A percentile compares a stretch with the other conserved stretches of the same genome.
These are phyloP conservation scores for Lytechinus variegatus DNA, from an alignment of 35 echinoderm and acorn worm genomes.

Conservation along the genomic window DNA sequence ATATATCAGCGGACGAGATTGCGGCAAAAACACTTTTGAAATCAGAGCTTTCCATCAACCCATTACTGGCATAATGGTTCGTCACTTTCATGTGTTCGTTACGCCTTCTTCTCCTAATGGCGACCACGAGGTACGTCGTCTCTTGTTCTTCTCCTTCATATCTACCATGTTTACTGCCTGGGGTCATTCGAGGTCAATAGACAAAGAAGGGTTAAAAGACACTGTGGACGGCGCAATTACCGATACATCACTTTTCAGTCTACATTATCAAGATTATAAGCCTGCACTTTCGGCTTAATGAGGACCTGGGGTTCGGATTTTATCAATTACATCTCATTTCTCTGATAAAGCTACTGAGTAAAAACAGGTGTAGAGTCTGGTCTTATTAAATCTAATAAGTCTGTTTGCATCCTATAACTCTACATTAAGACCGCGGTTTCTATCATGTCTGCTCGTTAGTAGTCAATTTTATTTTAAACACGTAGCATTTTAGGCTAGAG, in stretches of 20 bases:
- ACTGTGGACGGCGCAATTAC: neutral
- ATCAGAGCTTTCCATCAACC: conserved; percentile 10
- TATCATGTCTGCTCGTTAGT: too few species aligned
- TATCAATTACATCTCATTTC: neutral
- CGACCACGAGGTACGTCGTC: neutral
- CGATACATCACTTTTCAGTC: neutral
- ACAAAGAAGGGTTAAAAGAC: neutral
- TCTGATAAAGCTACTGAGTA: neutral
- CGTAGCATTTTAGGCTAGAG: too few species aligned
- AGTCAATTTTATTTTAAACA: too few species aligned
- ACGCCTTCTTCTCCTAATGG: neutral
- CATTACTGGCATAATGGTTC: neutral
- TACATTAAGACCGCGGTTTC: too few species aligned
- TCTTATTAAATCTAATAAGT: neutral
- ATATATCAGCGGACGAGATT: neutral
- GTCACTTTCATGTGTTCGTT: neutral
- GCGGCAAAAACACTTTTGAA: conserved; percentile 17
- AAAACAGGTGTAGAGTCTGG: neutral
- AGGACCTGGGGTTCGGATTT: neutral
- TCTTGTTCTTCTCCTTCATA: neutral
- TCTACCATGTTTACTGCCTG: neutral
- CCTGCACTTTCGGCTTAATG: neutral
- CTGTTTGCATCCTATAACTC: neutral
- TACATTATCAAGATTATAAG: neutral
- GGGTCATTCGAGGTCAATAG: neutral